Evolutionary conservation across 2,888 invertebrate genomes (phyloP).

Genomic region (Amphiduros pacificus): DNA sequence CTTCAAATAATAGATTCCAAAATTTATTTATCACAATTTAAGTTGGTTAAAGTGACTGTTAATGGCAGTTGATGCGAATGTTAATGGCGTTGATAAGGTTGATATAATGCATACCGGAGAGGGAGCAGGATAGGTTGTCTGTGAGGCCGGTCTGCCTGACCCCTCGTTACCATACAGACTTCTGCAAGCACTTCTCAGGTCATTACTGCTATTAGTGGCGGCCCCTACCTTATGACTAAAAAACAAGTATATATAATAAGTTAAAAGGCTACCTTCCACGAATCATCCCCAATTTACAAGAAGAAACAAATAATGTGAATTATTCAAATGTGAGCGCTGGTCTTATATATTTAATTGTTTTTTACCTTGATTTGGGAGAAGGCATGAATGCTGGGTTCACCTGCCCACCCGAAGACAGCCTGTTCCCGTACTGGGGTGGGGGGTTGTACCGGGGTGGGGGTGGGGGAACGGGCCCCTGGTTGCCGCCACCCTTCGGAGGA

Average conservation of each 20-base stretch:
- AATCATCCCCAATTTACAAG: neutral
- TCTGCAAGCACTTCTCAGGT: constrained; percentile 16
- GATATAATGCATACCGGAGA: no score
- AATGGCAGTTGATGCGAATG: no score
- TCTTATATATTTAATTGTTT: neutral
- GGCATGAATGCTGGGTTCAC: neutral
- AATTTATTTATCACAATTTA: no score
- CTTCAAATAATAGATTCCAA: no score
- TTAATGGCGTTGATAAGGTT: no score
- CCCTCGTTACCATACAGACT: constrained; percentile 6
- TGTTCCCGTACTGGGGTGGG: constrained; percentile 19
- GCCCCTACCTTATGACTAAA: neutral
- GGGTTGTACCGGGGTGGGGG: constrained; percentile 21
- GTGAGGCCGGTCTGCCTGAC: neutral
- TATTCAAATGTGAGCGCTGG: neutral
- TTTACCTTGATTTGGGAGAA: neutral
- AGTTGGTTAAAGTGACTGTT: no score
- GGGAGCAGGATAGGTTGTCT: neutral
- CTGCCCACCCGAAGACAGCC: neutral
- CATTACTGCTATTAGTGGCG: no score
- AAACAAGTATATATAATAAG: neutral
- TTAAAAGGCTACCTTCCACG: no score
- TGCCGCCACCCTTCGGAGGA: neutral
- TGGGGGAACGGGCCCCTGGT: constrained; percentile 7
- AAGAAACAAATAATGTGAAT: neutral